Base-by-base conservation (phyloP, 1,140 invertebrate species). In the Steinernema khuongi region DNA sequence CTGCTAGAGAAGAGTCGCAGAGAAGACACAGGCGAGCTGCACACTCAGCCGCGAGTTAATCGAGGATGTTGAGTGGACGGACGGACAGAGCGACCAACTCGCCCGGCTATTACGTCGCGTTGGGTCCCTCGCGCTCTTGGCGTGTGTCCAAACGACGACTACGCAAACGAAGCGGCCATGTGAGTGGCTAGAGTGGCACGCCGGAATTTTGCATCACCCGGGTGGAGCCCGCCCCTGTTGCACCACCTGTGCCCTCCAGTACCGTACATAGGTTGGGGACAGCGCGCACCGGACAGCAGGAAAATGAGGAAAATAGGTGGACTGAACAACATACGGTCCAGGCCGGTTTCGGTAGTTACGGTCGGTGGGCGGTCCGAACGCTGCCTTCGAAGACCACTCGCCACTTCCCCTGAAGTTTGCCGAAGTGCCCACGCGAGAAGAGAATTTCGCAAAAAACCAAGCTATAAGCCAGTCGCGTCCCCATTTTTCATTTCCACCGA, bases 141-240 rank as follows among this genome's bases (percentile, higher is more conserved):
- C 50, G 50, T 26, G 7, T 60, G 50, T 60, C 50, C 50, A 60
- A 60, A 60, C 50, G 50, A 60, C 50, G 50, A 60, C 50, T 60
- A 60, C 50, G 11, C 50, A 22, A 60, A 60, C 50, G 50, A 60
- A 22, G 14, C 14, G 50, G 4, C 50, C 19, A 60, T 60, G 7
- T 60, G 50, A 60, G 50, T 7, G 19, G 11, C 14, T 60, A 17
- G 22, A 60, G 50, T 60, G 50, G 22, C 14, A 26, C 19, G 50
- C 14, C 22, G 50, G 19, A 11, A 60, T 22, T 60, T 7, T 60
- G 19, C 7, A 26, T 60, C 7, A 60, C n/a, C 36, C n/a, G n/a
- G n/a, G n/a, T n/a, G n/a, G n/a, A n/a, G n/a, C n/a, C n/a, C n/a
- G n/a, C n/a, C n/a, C n/a, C n/a, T n/a, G n/a, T n/a, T n/a, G n/a